phyloP scores from a whole-genome alignment of 1,140 invertebrate species.

The Antheraea mylitta region DNA sequence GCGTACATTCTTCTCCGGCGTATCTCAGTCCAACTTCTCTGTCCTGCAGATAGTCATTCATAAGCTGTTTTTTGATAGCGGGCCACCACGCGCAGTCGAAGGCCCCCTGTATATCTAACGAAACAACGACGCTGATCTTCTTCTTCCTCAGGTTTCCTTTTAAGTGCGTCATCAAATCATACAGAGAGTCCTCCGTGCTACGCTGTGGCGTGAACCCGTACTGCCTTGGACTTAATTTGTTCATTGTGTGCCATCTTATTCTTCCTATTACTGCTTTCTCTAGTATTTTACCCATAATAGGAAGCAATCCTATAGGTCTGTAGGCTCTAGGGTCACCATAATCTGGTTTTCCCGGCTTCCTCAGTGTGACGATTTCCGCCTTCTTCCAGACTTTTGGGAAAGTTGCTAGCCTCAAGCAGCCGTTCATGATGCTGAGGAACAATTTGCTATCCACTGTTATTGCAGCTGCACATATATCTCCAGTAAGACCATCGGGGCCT shows the following conservation, averaged over 20 bases:
- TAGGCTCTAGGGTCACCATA: slow-evolving; percentile 5
- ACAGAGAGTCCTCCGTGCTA: no score
- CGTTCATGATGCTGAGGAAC: no score
- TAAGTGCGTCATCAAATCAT: no score
- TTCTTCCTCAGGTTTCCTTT: no score
- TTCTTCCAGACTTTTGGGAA: slow-evolving; percentile 21
- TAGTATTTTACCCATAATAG: slow-evolving; percentile 16
- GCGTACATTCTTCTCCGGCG: not conserved
- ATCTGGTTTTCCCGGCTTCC: slow-evolving; percentile 13
- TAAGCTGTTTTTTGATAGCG: not conserved
- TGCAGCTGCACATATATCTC: slow-evolving; percentile 17
- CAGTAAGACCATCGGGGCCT: slow-evolving; percentile 25
- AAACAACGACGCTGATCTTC: no score
- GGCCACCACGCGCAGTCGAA: not conserved
- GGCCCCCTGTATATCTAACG: no score
- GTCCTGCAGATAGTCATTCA: not conserved
- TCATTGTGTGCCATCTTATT: no score
- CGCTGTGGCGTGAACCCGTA: no score
- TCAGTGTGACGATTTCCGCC: slow-evolving; percentile 11
- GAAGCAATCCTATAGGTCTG: slow-evolving; percentile 15
- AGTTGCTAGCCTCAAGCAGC: slow-evolving; percentile 9
- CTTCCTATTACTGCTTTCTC: slow-evolving; percentile 17
- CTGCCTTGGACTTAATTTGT: no score
- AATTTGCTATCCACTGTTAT: not conserved
- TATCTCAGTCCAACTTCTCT: not conserved